These are phyloP conservation scores for Spisula subtruncata DNA, from an alignment of 2,888 invertebrate genomes.

Conservation along the genomic window DNA sequence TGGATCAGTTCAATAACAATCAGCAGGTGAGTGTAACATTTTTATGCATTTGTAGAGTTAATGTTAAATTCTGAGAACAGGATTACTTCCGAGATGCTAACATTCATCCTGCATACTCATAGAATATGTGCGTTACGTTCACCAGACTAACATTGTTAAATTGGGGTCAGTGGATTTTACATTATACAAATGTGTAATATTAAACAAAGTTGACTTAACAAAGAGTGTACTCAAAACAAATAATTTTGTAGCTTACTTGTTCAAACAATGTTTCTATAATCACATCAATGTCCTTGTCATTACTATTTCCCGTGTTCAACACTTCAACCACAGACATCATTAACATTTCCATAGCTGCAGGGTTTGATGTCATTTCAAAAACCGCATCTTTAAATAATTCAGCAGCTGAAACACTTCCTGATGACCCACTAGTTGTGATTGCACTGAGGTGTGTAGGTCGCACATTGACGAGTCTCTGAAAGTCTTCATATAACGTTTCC, in stretches of 20 bases:
- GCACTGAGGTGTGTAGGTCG: constrained; percentile 67
- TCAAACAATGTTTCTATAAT: constrained; percentile 81
- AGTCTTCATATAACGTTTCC: constrained; percentile 72
- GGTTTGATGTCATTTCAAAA: constrained; percentile 84
- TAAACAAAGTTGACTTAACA: too few species aligned
- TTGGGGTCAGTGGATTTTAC: too few species aligned
- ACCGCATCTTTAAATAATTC: constrained; percentile 78
- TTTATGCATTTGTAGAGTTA: too few species aligned
- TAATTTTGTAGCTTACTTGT: constrained; percentile 74
- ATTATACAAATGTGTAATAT: too few species aligned
- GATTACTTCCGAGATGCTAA: too few species aligned
- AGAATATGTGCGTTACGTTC: too few species aligned
- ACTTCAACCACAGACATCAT: constrained; percentile 81
- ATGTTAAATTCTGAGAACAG: too few species aligned
- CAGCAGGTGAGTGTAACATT: too few species aligned
- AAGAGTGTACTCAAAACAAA: too few species aligned
- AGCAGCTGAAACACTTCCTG: constrained; percentile 60
- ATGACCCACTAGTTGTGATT: constrained; percentile 51
- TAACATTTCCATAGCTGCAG: constrained; percentile 84
- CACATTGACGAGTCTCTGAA: constrained; percentile 72
- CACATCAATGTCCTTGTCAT: constrained; percentile 72
- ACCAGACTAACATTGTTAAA: too few species aligned
- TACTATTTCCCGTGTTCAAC: constrained; percentile 75
- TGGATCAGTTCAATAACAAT: too few species aligned
- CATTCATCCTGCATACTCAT: too few species aligned